Evolutionary conservation across 2,888 invertebrate genomes (phyloP), one percentile per base, ranked within the genome.

Genomic region (Sphaeridia pumilis): DNA sequence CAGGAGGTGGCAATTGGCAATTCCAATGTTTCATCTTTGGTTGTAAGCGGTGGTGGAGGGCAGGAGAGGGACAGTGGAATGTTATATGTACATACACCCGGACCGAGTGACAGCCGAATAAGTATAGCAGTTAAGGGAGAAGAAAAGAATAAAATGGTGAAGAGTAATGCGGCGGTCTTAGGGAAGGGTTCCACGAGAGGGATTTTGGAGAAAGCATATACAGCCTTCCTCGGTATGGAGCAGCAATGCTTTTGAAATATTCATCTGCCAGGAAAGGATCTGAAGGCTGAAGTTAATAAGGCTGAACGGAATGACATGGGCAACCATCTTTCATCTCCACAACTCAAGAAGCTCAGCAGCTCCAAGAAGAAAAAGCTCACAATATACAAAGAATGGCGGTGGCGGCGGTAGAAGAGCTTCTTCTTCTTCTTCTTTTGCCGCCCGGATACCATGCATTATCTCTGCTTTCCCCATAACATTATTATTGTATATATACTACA

Each of bases 201-300:
- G 38, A 17, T 14, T 38, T 38, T 38, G 38, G 5, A 38, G 38
- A 38, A 38, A 17, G 17, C 20, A n/a, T n/a, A n/a, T n/a, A n/a
- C n/a, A n/a, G n/a, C n/a, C n/a, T n/a, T n/a, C n/a, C n/a, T n/a
- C n/a, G n/a, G n/a, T n/a, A n/a, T n/a, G n/a, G 38, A 17, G 38
- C 17, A 38, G 38, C 38, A 7, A 38, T 38, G 38, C 38, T 38
- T 38, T 38, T 38, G 38, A 38, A 38, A 38, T 38, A 38, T 38
- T 38, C 38, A 38, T 38, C 12, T 20, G 38, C 17, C 5, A 31
- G 17, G 38, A 38, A 38, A 17, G 38, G 38, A 38, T 38, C 38
- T 38, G 38, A 38, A 38, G 38, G 38, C 38, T 38, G 12, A 38
- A 38, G 38, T 38, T 38, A 38, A 38, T 38, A 38, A 38, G 38